These are phyloP conservation scores for Betta splendens DNA, from an alignment of 2,797 vertebrate species.

Conservation along the genomic window DNA sequence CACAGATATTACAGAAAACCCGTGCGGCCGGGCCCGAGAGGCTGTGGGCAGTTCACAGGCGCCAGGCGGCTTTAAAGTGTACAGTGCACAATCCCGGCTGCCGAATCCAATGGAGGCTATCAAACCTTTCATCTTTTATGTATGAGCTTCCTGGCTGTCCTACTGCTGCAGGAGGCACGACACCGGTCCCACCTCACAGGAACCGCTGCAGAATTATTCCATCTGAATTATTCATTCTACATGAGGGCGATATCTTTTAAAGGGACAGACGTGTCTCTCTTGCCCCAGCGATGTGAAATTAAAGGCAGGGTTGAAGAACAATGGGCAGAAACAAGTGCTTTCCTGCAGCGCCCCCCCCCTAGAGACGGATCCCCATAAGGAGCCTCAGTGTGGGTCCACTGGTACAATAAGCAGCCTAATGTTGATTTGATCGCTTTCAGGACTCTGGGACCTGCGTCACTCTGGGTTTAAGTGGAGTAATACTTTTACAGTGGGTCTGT, in stretches of 20 bases:
- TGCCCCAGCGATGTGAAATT: constrained; percentile 61
- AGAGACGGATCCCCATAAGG: not conserved
- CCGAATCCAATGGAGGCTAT: constrained; percentile 82
- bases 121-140: constrained; percentile 95
- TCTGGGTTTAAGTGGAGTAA: no score
- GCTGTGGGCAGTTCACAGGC: constrained; percentile 62
- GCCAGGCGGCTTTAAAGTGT: constrained; percentile 54
- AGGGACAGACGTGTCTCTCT: constrained; percentile 62
- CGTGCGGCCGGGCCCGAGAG: constrained; percentile 52
- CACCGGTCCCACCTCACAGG: constrained; percentile 72
- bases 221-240: constrained; percentile 78
- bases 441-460: not conserved
- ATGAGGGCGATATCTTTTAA: constrained; percentile 76
- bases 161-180: constrained; percentile 79
- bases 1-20: constrained; percentile 67
- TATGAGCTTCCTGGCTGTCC: constrained; percentile 87
- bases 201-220: constrained; percentile 70
- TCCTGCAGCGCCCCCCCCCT: constrained; percentile 8
- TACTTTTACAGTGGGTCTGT: not conserved
- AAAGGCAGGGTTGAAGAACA: constrained; percentile 37
- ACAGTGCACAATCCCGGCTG: constrained; percentile 33
- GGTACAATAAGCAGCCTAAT: no score
- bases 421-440: no score
- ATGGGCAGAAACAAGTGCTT: constrained; percentile 20
- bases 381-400: not conserved